Evolutionary conservation across 2,113 vertebrate genomes (phyloP).

Genomic region (Psilopogon haemacephalus): DNA sequence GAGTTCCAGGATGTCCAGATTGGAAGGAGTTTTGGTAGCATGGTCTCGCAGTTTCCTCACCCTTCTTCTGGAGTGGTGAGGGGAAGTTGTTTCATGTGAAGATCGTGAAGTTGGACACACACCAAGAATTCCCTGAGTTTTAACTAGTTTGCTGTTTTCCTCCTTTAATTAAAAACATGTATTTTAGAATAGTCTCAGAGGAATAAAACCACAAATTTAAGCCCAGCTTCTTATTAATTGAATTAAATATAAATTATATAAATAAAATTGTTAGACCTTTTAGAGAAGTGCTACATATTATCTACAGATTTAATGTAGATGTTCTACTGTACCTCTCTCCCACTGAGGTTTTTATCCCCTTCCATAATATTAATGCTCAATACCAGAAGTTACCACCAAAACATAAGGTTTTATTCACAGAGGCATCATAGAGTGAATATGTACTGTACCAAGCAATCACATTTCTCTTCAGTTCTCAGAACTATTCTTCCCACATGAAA

Average conservation of each 20-base stretch:
- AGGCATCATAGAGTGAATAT: neutral
- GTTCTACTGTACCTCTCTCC: neutral
- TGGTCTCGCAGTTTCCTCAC: slow-evolving; percentile 90
- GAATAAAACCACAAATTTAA: neutral
- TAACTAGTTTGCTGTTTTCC: slow-evolving; percentile 87
- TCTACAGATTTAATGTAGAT: neutral
- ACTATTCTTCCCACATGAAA: neutral
- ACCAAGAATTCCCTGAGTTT: slow-evolving; percentile 90
- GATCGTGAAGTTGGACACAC: slow-evolving; percentile 84
- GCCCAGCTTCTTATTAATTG: neutral
- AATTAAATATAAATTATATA: neutral
- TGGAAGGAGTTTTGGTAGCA: slow-evolving; percentile 84
- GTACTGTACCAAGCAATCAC: neutral
- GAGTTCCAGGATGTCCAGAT: slow-evolving; percentile 93
- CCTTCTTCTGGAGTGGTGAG: slow-evolving; percentile 83
- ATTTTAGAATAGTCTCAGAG: slow-evolving; percentile 41
- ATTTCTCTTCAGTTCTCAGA: neutral
- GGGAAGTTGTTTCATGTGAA: slow-evolving; percentile 80
- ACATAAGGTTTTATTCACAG: neutral
- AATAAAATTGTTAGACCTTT: neutral
- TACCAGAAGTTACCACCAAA: neutral
- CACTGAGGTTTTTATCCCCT: neutral
- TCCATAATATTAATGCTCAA: neutral
- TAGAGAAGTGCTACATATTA: neutral
- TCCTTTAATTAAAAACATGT: slow-evolving; percentile 79